These are phyloP conservation scores for Rostratula benghalensis DNA, from an alignment of 2,113 vertebrate species.

Conservation along the genomic window DNA sequence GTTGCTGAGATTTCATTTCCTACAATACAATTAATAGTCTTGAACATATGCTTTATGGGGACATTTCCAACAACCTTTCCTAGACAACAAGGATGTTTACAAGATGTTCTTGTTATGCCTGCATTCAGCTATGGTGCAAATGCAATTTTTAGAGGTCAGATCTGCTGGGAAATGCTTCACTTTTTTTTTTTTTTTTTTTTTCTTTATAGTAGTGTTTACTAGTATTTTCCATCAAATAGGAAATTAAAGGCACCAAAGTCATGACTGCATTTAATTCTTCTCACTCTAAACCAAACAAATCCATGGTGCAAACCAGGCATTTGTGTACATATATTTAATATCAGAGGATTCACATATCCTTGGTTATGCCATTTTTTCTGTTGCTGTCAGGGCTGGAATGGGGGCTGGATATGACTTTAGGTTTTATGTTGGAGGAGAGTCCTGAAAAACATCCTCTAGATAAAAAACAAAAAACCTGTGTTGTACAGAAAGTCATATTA, in stretches of 20 bases:
- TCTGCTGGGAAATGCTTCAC: background rate
- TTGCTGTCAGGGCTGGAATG: background rate
- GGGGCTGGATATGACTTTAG: background rate
- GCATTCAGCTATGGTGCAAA: background rate
- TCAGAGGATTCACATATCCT: background rate
- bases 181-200: background rate
- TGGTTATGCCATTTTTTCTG: background rate
- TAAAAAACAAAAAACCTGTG: background rate
- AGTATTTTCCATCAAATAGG: background rate
- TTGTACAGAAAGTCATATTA: background rate
- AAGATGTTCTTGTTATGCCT: background rate
- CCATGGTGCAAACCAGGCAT: background rate
- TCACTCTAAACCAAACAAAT: background rate
- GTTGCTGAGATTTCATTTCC: slow-evolving; percentile 15
- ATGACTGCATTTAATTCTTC: background rate
- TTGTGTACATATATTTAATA: background rate
- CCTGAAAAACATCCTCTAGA: background rate
- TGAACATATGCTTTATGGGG: slow-evolving; percentile 32
- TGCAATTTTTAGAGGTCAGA: background rate
- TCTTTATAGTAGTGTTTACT: background rate
- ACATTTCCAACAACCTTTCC: slow-evolving; percentile 4
- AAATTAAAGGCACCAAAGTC: background rate
- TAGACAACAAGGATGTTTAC: background rate
- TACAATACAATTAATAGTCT: slow-evolving; percentile 11
- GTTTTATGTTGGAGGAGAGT: background rate